phyloP scores from a whole-genome alignment of 2,888 invertebrate species.

The Acrobasis consociella region DNA sequence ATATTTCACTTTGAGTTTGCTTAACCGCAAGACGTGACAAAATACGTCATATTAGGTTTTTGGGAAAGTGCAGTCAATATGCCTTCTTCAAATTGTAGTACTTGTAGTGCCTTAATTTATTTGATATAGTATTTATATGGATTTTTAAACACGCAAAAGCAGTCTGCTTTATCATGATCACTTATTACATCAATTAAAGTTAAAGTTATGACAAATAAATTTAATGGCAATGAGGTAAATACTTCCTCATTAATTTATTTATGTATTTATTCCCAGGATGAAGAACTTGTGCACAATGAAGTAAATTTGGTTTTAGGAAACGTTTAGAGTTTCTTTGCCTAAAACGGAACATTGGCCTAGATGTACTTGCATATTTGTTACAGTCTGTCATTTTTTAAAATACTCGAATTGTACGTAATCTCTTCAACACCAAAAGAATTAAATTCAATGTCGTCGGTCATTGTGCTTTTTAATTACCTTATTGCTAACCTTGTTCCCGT shows the following conservation, averaged over 20 bases:
- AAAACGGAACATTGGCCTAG: neutral
- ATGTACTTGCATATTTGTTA: neutral
- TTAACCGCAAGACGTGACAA: slow-evolving; percentile 7
- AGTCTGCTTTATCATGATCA: too few species aligned
- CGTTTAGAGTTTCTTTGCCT: neutral
- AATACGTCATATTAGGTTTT: slow-evolving; percentile 16
- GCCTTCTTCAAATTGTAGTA: neutral
- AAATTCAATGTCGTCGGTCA: slow-evolving; percentile 12
- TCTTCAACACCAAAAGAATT: neutral
- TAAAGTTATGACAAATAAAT: too few species aligned
- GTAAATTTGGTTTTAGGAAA: neutral
- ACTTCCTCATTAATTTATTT: too few species aligned
- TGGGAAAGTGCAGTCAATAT: neutral
- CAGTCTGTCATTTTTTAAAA: neutral
- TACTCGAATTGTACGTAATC: neutral
- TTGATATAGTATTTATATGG: too few species aligned
- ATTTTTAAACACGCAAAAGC: too few species aligned
- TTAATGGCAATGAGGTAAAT: too few species aligned
- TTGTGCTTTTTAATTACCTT: slow-evolving; percentile 4
- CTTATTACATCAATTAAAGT: too few species aligned
- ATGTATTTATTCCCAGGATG: too few species aligned
- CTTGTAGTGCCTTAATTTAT: too few species aligned
- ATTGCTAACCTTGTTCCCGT: slow-evolving; percentile 11
- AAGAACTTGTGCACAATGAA: too few species aligned
- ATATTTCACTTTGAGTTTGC: slow-evolving; percentile 15